Conservation (phyloP, 2,113 vertebrate genomes). For the Trematocara marginatum region DNA sequence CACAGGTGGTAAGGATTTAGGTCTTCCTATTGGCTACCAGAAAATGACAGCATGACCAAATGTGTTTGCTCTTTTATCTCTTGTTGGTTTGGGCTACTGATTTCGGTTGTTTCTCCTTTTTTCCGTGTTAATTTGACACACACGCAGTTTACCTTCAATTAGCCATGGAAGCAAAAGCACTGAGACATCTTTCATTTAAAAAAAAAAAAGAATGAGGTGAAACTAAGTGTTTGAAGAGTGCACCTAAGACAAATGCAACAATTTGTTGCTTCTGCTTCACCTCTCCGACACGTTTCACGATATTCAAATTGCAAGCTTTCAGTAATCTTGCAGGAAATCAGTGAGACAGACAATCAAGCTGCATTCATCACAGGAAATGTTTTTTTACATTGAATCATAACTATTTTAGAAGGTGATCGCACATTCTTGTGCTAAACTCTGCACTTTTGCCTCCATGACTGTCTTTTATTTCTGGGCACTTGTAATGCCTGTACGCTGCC, state of each 20-base stretch:
- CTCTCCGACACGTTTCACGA: not conserved
- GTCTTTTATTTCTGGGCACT: not conserved
- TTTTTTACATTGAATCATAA: not conserved
- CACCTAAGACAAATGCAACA: not conserved
- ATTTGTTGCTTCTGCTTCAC: not conserved
- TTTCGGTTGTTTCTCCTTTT: not conserved
- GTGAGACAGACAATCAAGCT: not conserved
- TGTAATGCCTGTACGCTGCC: constrained; percentile 11
- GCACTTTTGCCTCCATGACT: constrained; percentile 12
- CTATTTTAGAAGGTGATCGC: not conserved
- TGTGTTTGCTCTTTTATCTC: constrained; percentile 22
- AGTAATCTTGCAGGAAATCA: not conserved
- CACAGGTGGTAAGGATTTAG: constrained; percentile 80
- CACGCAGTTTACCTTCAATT: constrained; percentile 28
- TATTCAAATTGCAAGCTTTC: not conserved
- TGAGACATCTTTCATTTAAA: not conserved
- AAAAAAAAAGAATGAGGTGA: not conserved
- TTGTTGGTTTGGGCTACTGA: constrained; percentile 29
- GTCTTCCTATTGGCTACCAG: constrained; percentile 55
- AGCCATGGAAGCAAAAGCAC: constrained; percentile 61
- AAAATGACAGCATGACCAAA: constrained; percentile 29
- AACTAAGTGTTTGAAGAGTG: not conserved
- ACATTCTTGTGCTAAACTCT: constrained; percentile 4
- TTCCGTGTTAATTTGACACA: constrained; percentile 5
- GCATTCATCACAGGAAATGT: not conserved